Evolutionary conservation across 2,113 vertebrate genomes (phyloP).

Genomic region (Halichoerus grypus): DNA sequence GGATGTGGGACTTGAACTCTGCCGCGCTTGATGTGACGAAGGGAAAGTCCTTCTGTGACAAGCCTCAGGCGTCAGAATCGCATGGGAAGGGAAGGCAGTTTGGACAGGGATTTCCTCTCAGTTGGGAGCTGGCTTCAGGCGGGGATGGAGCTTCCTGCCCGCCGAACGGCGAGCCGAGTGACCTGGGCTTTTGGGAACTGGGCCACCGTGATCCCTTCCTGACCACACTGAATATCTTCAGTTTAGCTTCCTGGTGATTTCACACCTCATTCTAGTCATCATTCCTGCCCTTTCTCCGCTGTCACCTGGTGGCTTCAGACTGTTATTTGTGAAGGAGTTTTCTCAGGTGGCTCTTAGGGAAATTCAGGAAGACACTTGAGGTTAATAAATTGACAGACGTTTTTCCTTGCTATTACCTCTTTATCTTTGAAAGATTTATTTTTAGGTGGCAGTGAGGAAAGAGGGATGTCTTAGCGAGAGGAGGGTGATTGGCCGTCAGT

Average conservation of each 20-base stretch:
- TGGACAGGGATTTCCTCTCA: neutral
- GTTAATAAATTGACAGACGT: neutral
- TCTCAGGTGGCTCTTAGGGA: neutral
- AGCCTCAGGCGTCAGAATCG: neutral
- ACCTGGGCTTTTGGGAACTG: neutral
- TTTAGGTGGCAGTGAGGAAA: neutral
- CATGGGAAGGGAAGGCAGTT: neutral
- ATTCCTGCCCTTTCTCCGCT: neutral
- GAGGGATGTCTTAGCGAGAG: neutral
- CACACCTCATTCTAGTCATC: neutral
- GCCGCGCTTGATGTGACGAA: accelerated
- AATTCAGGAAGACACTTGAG: neutral
- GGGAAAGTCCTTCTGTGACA: neutral
- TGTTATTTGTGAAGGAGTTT: neutral
- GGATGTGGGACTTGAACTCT: neutral
- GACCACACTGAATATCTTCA: neutral
- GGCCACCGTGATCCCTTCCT: neutral
- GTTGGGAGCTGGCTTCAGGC: neutral
- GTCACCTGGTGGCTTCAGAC: neutral
- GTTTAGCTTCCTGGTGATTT: neutral
- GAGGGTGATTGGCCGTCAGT: too few relatives aligned
- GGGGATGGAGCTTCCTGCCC: neutral
- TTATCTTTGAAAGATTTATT: neutral
- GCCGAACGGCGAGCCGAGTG: neutral
- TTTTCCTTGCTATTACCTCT: neutral